Percentiles rank a stretch among this genome's conserved stretches.
phyloP scores from a whole-genome alignment of 2,113 vertebrate species.

The Pedetes capensis region DNA sequence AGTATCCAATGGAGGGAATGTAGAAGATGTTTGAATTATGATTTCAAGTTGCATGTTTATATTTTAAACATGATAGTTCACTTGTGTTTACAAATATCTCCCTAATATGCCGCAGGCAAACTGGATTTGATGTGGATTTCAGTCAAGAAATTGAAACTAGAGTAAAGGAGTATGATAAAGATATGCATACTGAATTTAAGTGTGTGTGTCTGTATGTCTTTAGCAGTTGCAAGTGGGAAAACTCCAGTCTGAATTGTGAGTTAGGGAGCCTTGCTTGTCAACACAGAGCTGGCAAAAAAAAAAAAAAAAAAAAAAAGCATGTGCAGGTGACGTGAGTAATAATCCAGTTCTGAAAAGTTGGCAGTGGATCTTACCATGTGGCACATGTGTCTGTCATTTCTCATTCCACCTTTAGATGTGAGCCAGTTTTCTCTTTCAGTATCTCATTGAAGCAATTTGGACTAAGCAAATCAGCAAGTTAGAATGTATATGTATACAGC shows the following conservation, averaged over 20 bases:
- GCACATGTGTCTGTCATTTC: neutral
- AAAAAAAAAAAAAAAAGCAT: too few species aligned
- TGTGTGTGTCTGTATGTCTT: neutral
- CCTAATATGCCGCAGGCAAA: neutral
- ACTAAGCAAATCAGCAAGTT: neutral
- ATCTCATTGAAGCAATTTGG: neutral
- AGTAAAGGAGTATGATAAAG: neutral
- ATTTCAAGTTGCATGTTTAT: neutral
- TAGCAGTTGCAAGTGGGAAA: neutral
- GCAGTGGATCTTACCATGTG: neutral
- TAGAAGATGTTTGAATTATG: neutral
- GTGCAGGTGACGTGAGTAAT: too few species aligned
- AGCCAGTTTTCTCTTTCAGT: neutral
- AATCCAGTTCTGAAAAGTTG: neutral
- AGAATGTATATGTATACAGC: neutral
- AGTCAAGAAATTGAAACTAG: neutral
- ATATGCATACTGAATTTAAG: neutral
- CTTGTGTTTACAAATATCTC: neutral
- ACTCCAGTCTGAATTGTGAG: neutral
- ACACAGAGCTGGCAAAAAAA: neutral
- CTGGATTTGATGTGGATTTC: neutral
- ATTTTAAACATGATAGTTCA: neutral
- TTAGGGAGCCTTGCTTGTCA: neutral
- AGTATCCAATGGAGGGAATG: neutral
- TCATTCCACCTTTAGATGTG: neutral